Conservation (phyloP, 1,140 invertebrate species). For the Ceratosolen solmsi region DNA sequence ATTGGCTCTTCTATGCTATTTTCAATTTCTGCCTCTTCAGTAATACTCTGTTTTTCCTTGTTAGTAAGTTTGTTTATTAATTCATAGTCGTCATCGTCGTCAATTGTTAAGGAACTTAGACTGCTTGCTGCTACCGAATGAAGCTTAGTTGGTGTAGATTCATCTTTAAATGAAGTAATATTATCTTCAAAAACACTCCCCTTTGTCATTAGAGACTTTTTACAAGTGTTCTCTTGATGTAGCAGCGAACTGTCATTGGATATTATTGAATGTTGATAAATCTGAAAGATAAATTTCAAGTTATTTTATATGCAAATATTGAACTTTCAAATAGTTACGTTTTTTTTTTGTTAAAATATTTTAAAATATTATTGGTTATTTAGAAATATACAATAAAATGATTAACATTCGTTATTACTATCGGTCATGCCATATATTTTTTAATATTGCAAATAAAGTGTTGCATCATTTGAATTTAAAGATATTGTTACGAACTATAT, state of each 20-base stretch:
- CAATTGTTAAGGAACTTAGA: slow-evolving; percentile 85
- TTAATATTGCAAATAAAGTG: too few species aligned
- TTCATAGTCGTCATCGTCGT: slow-evolving; percentile 67
- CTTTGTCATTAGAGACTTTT: slow-evolving; percentile 13
- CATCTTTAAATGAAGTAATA: slow-evolving; percentile 85
- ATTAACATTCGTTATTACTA: too few species aligned
- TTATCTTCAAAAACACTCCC: slow-evolving; percentile 85
- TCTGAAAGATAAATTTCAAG: slow-evolving; percentile 7
- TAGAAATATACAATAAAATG: too few species aligned
- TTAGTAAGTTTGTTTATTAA: slow-evolving; percentile 40
- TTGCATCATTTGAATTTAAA: too few species aligned
- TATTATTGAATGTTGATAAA: not conserved
- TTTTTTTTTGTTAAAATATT: too few species aligned
- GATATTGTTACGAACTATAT: too few species aligned
- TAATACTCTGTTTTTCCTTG: slow-evolving; percentile 37
- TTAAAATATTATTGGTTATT: too few species aligned
- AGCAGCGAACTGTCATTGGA: slow-evolving; percentile 23
- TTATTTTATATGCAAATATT: not conserved
- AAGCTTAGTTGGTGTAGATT: slow-evolving; percentile 87
- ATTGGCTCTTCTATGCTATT: slow-evolving; percentile 1
- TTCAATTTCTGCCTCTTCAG: slow-evolving; percentile 11
- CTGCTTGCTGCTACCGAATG: slow-evolving; percentile 81
- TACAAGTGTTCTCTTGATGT: slow-evolving; percentile 27
- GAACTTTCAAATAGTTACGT: not conserved
- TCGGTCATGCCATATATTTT: too few species aligned